Base-by-base conservation (phyloP, 2,888 invertebrate species). In the Tupiocoris notatus region DNA sequence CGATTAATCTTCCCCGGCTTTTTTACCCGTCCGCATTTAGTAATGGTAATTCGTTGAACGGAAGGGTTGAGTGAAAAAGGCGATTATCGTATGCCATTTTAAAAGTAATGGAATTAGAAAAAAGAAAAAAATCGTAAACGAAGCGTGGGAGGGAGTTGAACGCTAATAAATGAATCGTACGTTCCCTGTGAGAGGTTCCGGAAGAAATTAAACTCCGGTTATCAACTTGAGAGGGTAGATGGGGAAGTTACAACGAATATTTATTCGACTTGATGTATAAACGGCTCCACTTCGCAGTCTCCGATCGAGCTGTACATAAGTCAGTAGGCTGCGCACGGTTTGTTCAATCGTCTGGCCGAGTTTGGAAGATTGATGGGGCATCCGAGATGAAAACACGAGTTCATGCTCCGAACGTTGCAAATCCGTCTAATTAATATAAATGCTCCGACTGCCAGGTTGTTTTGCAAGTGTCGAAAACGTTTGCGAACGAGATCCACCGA, bases 61-160 rank as follows among this genome's bases (percentile, higher is more conserved):
- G 63, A 7, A 63, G 63, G 73, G 63, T 73, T 21, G 62, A 73
- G 73, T 54, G 62, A 63, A 62, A 59, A 73, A 63, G 70, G 62
- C 73, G 62, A 73, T 73, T 61, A 73, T 62, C 39, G 63, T 73
- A 63, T 73, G 56, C 73, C 54, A 20, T 73, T 73, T 73, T 63
- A 73, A 73, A 23, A 73, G 73, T 63, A 63, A 73, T 63, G 73
- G 22, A 24, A 73, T 71, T 71, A 59, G 25, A 56, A 39, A 56
- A 58, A 63, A 63, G 3, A 3, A n/a, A n/a, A n/a, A n/a, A n/a
- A n/a, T n/a, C n/a, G n/a, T n/a, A n/a, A n/a, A 7, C 39, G 6
- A 3, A 39, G 39, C 39, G n/a, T 39, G 39, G 39, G 3, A 3
- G 39, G 12, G 39, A 12, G 39, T 39, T 39, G 12, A 3, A 12